A percentile compares a stretch with the other conserved stretches of the same genome.
These are phyloP conservation scores for Corydoras maculifer DNA, from an alignment of 2,113 vertebrate species.

Conservation along the genomic window DNA sequence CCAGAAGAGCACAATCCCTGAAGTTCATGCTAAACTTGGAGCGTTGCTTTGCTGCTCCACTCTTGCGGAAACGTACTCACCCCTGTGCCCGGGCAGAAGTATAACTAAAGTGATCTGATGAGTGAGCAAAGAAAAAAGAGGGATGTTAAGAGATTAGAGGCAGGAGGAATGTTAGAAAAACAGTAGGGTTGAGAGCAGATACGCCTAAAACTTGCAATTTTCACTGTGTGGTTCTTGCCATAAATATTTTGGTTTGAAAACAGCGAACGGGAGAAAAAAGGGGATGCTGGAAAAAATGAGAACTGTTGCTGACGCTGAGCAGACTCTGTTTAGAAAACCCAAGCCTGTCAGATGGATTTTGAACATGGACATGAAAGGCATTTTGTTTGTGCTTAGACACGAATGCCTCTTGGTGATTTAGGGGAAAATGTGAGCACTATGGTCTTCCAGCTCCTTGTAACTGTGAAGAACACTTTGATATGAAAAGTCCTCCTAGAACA, in stretches of 20 bases:
- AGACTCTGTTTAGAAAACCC: slow-evolving; percentile 53
- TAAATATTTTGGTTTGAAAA: slow-evolving; percentile 17
- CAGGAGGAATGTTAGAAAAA: slow-evolving; percentile 15
- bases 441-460: slow-evolving; percentile 37
- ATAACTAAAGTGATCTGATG: slow-evolving; percentile 23
- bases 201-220: slow-evolving; percentile 16
- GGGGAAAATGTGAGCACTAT: slow-evolving; percentile 50
- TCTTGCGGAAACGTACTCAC: slow-evolving; percentile 10
- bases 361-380: slow-evolving; percentile 56
- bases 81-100: slow-evolving; percentile 5
- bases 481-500: slow-evolving; percentile 28
- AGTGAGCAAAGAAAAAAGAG: slow-evolving; percentile 2
- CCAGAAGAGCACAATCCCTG: slow-evolving; percentile 16
- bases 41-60: background rate
- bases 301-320: slow-evolving; percentile 50
- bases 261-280: slow-evolving; percentile 30
- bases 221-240: background rate
- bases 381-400: slow-evolving; percentile 40
- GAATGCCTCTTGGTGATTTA: slow-evolving; percentile 26
- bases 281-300: slow-evolving; percentile 22
- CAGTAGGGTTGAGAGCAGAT: slow-evolving; percentile 21
- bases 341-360: slow-evolving; percentile 44
- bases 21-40: slow-evolving; percentile 13
- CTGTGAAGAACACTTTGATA: slow-evolving; percentile 36
- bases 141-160: background rate